Base-by-base conservation (phyloP, 2,888 invertebrate genomes). In the Harpalus rubripes region DNA sequence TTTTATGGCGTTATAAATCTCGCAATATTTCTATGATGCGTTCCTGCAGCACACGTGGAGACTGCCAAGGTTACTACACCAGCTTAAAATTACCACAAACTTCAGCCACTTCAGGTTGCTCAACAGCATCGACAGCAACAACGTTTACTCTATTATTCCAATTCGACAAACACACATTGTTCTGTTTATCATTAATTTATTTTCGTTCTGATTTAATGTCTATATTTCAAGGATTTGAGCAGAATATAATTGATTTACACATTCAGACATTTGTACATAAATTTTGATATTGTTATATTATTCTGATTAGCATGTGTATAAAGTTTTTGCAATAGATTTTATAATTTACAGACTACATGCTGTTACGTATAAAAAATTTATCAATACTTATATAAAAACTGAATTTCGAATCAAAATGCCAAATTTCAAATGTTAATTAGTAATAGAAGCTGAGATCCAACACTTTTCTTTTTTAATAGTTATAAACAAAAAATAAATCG, bases 1-100 rank as follows among this genome's bases (percentile, higher is more conserved):
- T 44, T 74, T 74, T 74, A 74, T 74, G 72, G 72, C 44, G 72
- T 41, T 74, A 16, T 74, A 74, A 74, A 74, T 74, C 72, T 74
- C 18, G 72, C 44, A 16, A 74, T 44, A 74, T 74, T 44, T 74
- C 72, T 16, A 74, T 74, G 72, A 74, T 74, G 72, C 72, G 16
- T 74, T 41, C 44, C 22, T 74, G 12, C 41, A 74, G 44, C 41
- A 74, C 72, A 74, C 72, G 72, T 74, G 18, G 44, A 41, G 12
- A 15, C 18, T 68, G 72, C 44, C 72, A 74, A 74, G 72, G 72
- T 74, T 74, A 74, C 72, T 74, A 74, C 72, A 44, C 16, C 7
- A 44, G 44, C 44, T 74, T 44, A 44, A 74, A 74, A 74, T 74
- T 74, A 74, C 44, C n/a, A 18, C 41, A 15, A 74, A 74, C 41